A percentile compares a stretch with the other conserved stretches of the same genome.
Conservation (phyloP, 1,140 invertebrate species). For the Cecropterus lyciades region DNA sequence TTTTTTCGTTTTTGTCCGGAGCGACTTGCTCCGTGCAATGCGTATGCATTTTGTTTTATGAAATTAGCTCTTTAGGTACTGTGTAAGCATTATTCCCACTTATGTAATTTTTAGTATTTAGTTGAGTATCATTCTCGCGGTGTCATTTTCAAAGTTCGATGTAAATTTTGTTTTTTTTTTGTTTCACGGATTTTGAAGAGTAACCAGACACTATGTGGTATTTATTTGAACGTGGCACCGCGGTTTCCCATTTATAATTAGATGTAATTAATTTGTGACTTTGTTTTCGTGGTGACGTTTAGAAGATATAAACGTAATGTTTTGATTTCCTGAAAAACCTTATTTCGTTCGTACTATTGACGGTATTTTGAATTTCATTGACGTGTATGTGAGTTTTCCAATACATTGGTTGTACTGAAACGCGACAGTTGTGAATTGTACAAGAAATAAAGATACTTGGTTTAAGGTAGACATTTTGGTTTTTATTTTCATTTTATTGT, state of each 20-base stretch:
- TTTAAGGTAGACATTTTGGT: constrained; percentile 51
- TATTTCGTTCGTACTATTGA: constrained; percentile 39
- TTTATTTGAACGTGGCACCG: constrained; percentile 60
- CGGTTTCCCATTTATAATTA: constrained; percentile 46
- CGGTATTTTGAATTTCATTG: constrained; percentile 27
- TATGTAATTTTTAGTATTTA: constrained; percentile 67
- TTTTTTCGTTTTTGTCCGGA: constrained; percentile 31
- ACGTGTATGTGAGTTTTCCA: constrained; percentile 29
- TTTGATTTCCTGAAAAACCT: constrained; percentile 25
- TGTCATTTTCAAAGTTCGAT: constrained; percentile 64
- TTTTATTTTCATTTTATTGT: constrained; percentile 47
- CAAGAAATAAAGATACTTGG: constrained; percentile 50
- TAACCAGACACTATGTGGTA: constrained; percentile 18
- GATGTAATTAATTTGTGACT: constrained; percentile 55
- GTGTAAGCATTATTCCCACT: constrained; percentile 78
- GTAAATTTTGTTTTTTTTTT: constrained; percentile 36
- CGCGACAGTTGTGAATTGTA: constrained; percentile 49
- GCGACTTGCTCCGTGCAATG: constrained; percentile 43
- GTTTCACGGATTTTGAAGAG: constrained; percentile 17
- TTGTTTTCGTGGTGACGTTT: constrained; percentile 41
- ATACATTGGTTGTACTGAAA: constrained; percentile 39
- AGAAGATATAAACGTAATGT: constrained; percentile 26
- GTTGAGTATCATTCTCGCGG: constrained; percentile 52
- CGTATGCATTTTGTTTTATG: constrained; percentile 53
- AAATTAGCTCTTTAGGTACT: constrained; percentile 62